phyloP scores from a whole-genome alignment of 1,140 invertebrate species.

The Stegodyphus mimosarum region DNA sequence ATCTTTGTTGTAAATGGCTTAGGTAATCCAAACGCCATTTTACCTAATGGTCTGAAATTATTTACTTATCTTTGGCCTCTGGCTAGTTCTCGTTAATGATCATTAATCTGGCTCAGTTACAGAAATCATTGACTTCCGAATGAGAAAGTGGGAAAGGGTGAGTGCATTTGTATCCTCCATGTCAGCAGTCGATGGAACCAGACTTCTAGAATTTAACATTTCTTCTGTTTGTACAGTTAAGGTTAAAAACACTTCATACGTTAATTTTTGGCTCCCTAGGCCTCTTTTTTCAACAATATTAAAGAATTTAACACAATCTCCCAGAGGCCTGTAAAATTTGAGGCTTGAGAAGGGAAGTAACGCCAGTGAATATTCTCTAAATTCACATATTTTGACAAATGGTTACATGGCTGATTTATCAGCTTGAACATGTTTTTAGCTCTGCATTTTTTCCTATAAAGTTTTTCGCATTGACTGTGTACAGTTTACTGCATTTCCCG shows the following conservation, averaged over 20 bases:
- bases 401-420: neutral
- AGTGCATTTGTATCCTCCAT: slow-evolving; percentile 64
- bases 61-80: neutral
- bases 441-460: slow-evolving; percentile 11
- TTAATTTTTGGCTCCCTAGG: slow-evolving; percentile 50
- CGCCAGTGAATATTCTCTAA: slow-evolving; percentile 37
- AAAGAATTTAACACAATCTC: slow-evolving; percentile 58
- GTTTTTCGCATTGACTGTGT: neutral
- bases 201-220: slow-evolving; percentile 64
- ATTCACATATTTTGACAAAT: neutral
- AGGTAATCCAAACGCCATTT: slow-evolving; percentile 51
- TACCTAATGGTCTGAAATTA: slow-evolving; percentile 14
- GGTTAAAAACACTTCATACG: slow-evolving; percentile 64
- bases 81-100: neutral
- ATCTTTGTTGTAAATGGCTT: slow-evolving; percentile 40
- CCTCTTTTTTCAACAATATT: slow-evolving; percentile 60
- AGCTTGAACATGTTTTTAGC: slow-evolving; percentile 5
- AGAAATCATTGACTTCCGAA: neutral
- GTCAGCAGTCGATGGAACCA: slow-evolving; percentile 64
- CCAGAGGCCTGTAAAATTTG: slow-evolving; percentile 65
- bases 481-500: slow-evolving; percentile 4
- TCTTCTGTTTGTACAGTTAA: slow-evolving; percentile 65
- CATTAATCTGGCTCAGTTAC: neutral
- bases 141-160: slow-evolving; percentile 62
- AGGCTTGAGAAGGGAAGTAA: slow-evolving; percentile 68